Evolutionary conservation across 2,113 vertebrate species (phyloP).

Genomic region (Ia io): DNA sequence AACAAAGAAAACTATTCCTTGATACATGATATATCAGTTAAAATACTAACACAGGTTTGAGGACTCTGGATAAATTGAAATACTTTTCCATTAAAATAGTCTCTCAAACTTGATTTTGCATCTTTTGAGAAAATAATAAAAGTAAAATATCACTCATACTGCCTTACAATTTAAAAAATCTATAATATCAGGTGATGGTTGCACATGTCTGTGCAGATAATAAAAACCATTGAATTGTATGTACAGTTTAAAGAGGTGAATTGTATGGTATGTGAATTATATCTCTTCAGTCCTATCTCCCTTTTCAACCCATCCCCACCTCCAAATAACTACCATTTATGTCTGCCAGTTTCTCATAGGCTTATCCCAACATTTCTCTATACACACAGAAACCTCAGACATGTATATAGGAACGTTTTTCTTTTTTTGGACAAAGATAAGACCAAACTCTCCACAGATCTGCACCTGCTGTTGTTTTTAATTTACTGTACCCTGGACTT

Average conservation of each 20-base stretch:
- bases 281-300: background rate
- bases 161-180: background rate
- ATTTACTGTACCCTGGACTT: background rate
- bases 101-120: background rate
- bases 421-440: background rate
- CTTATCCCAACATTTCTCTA: background rate
- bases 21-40: background rate
- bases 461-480: background rate
- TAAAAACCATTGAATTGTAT: background rate
- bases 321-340: background rate
- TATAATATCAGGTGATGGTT: background rate
- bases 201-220: background rate
- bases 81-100: slow-evolving; percentile 30
- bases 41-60: background rate
- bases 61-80: background rate
- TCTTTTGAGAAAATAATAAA: slow-evolving; percentile 12
- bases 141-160: background rate
- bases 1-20: background rate
- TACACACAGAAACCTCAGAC: background rate
- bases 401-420: background rate
- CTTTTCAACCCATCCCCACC: background rate
- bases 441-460: background rate
- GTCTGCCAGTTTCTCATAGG: background rate
- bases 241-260: background rate
- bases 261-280: background rate